These are phyloP conservation scores for Lethrus apterus DNA, from an alignment of 1,140 invertebrate species.

Conservation along the genomic window DNA sequence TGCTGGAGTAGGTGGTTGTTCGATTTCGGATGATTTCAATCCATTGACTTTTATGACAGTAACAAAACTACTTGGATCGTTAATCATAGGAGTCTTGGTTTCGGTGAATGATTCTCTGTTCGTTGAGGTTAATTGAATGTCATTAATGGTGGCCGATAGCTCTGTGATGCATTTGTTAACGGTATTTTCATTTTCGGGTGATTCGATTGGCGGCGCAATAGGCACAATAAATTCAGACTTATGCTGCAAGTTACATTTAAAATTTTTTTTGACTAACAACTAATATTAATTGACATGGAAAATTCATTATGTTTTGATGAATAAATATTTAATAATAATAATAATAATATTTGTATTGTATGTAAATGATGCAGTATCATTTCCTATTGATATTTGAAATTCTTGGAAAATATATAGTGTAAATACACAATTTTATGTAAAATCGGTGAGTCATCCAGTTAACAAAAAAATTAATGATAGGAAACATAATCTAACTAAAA, in stretches of 20 bases:
- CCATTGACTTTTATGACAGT: constrained; percentile 84
- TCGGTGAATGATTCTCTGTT: constrained; percentile 24
- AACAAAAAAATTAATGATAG: too few relatives aligned
- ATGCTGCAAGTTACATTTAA: constrained; percentile 5
- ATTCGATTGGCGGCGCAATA: constrained; percentile 23
- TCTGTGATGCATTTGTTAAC: constrained; percentile 60
- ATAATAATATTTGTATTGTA: too few relatives aligned
- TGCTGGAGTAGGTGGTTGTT: constrained; percentile 17
- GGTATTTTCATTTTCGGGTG: constrained; percentile 43
- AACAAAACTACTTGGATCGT: constrained; percentile 66
- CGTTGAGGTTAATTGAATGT: constrained; percentile 28
- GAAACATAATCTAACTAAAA: too few relatives aligned
- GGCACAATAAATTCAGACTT: constrained; percentile 15
- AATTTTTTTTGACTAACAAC: too few relatives aligned
- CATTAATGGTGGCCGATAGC: constrained; percentile 46
- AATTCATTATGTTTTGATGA: too few relatives aligned
- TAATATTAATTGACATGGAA: too few relatives aligned
- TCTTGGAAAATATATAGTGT: too few relatives aligned
- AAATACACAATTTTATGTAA: too few relatives aligned
- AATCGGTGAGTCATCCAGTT: too few relatives aligned
- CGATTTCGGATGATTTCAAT: constrained; percentile 41
- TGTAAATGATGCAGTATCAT: too few relatives aligned
- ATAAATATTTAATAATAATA: too few relatives aligned
- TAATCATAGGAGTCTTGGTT: constrained; percentile 43
- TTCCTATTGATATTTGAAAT: too few relatives aligned